Conservation (phyloP, 2,888 invertebrate species). For the Drosophila aldrichi region DNA sequence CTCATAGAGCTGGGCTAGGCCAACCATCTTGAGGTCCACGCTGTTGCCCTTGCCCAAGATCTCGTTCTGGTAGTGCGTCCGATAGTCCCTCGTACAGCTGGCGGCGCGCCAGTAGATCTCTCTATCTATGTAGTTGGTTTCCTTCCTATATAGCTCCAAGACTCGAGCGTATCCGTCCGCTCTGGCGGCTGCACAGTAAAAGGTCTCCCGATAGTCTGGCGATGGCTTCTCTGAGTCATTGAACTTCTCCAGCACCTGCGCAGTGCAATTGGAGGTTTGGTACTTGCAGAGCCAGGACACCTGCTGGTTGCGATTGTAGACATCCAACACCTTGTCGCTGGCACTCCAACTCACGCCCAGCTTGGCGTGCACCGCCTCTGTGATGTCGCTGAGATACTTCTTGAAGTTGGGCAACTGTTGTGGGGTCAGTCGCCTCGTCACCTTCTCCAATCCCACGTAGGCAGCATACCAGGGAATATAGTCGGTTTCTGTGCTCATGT, state of each 20-base stretch:
- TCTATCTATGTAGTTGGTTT: slow-evolving; percentile 89
- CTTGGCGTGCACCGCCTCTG: slow-evolving; percentile 85
- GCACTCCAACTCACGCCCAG: slow-evolving; percentile 85
- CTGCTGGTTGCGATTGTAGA: slow-evolving; percentile 87
- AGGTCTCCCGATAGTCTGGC: slow-evolving; percentile 64
- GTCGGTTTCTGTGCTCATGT: slow-evolving; percentile 63
- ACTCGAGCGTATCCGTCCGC: slow-evolving; percentile 26
- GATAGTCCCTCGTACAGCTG: slow-evolving; percentile 88
- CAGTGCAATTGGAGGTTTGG: slow-evolving; percentile 87
- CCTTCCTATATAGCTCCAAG: slow-evolving; percentile 85
- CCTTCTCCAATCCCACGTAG: slow-evolving; percentile 72
- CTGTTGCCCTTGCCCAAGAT: slow-evolving; percentile 81
- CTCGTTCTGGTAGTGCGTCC: slow-evolving; percentile 86
- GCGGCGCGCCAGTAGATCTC: slow-evolving; percentile 88
- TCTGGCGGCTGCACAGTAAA: slow-evolving; percentile 63
- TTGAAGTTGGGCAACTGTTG: slow-evolving; percentile 64
- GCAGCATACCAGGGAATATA: slow-evolving; percentile 93
- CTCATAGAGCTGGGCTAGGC: slow-evolving; percentile 85
- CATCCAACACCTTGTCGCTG: slow-evolving; percentile 86
- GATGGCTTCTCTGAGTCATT: slow-evolving; percentile 28
- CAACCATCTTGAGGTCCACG: slow-evolving; percentile 54
- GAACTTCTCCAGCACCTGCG: slow-evolving; percentile 84
- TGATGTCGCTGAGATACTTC: slow-evolving; percentile 85
- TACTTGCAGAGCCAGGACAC: slow-evolving; percentile 89
- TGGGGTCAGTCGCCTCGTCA: slow-evolving; percentile 62